Percentiles rank a stretch among this genome's conserved stretches.
Evolutionary conservation across 2,888 invertebrate species (phyloP).

Genomic region (Galeruca laticollis): DNA sequence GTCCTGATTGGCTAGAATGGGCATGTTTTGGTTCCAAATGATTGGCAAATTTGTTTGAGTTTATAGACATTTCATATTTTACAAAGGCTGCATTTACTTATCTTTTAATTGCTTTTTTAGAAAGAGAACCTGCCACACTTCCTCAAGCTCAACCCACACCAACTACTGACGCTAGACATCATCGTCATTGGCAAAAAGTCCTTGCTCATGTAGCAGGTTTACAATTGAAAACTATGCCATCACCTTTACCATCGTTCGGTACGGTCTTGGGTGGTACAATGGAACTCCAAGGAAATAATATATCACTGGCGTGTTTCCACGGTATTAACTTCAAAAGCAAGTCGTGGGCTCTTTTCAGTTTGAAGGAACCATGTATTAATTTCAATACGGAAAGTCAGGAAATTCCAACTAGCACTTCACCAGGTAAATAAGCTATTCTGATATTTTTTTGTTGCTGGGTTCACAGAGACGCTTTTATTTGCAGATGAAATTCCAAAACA

Average conservation of each 20-base stretch:
- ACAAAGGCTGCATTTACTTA: too few relatives aligned
- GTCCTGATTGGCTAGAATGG: too few relatives aligned
- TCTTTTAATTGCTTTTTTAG: constrained; percentile 32
- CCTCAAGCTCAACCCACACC: constrained; percentile 28
- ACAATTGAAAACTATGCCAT: constrained; percentile 79
- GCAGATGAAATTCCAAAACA: constrained; percentile 65
- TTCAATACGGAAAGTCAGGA: constrained; percentile 95
- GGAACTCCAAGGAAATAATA: constrained; percentile 89
- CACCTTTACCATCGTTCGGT: constrained; percentile 78
- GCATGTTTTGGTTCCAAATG: too few relatives aligned
- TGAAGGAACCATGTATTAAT: constrained; percentile 92
- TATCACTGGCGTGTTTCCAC: constrained; percentile 96
- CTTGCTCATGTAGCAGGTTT: constrained; percentile 84
- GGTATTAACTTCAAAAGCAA: constrained; percentile 96
- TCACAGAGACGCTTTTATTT: constrained; percentile 19
- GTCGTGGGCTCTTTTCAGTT: constrained; percentile 95
- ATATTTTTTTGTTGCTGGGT: background rate
- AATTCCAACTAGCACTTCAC: constrained; percentile 71
- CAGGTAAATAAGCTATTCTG: constrained; percentile 66
- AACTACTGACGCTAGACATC: constrained; percentile 56
- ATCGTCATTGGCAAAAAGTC: constrained; percentile 93
- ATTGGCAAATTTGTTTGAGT: too few relatives aligned
- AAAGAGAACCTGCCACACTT: constrained; percentile 35
- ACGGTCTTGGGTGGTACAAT: constrained; percentile 89
- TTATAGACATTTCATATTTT: too few relatives aligned